These are phyloP conservation scores for Crenuchus spilurus DNA, from an alignment of 2,797 vertebrate species.

Conservation along the genomic window DNA sequence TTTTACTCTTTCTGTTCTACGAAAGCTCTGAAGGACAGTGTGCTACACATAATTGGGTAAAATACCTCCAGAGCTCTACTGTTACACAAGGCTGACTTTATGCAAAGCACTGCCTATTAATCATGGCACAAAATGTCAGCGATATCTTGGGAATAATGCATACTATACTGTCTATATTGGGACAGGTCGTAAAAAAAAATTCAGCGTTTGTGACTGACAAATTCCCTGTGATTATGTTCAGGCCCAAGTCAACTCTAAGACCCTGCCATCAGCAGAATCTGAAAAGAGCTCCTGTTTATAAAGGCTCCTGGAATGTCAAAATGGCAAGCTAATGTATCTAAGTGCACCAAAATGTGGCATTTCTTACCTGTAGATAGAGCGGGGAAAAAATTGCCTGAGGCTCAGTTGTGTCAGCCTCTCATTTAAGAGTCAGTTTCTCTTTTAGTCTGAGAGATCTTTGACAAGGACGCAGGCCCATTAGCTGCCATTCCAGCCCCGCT, in stretches of 20 bases:
- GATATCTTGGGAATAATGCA: not conserved
- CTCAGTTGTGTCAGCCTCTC: constrained; percentile 24
- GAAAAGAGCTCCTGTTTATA: constrained; percentile 27
- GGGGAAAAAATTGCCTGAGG: constrained; percentile 8
- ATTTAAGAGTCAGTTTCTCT: constrained; percentile 62
- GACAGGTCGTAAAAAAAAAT: not conserved
- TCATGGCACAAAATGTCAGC: not conserved
- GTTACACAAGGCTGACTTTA: constrained; percentile 28
- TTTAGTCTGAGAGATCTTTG: constrained; percentile 63
- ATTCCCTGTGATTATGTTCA: constrained; percentile 23
- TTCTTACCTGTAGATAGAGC: constrained; percentile 23
- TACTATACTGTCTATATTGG: not conserved
- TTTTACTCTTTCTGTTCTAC: not conserved
- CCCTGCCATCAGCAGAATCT: constrained; percentile 15
- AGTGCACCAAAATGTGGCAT: constrained; percentile 25
- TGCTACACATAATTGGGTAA: constrained; percentile 16
- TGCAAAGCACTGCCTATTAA: constrained; percentile 17
- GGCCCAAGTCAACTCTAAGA: constrained; percentile 6
- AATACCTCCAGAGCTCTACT: constrained; percentile 8
- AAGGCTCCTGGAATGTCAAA: constrained; percentile 32
- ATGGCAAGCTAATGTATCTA: constrained; percentile 37
- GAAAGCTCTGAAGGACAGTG: constrained; percentile 16
- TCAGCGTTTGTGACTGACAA: constrained; percentile 1
- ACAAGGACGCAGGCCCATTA: constrained; percentile 78
- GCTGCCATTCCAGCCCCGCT: constrained; percentile 66